Evolutionary conservation across 2,113 vertebrate genomes (phyloP), one percentile per base, ranked within the genome.

Genomic region (Centrocercus urophasianus): DNA sequence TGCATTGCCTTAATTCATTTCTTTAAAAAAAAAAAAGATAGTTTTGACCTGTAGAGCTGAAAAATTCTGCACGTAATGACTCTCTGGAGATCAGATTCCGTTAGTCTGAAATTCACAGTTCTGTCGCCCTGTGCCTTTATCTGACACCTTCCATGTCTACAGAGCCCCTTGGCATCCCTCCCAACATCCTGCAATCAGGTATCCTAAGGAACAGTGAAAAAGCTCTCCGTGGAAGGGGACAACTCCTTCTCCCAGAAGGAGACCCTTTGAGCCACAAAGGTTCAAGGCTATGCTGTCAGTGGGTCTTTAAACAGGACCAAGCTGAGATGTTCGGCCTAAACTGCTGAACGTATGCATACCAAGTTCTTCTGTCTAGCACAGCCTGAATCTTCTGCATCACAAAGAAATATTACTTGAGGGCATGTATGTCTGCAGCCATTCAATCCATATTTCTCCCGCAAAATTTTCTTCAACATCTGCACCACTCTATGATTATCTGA

Each of bases 331-430:
- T 64, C 71, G 47, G n/a, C 42, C 50, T 57, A 13, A 86, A 36
- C 34, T 0, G 0, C 43, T 36, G 52, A 70, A 45, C 0, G 2
- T 14, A 59, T 60, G 5, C 0, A 0, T 10, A 24, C 38, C 30
- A 25, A 13, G 19, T 47, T 38, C 18, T 60, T 60, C 61, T 28
- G 13, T 21, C 34, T 81, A 65, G 38, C 32, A 64, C 32, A 63
- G 52, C 21, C 5, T 47, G 69, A 69, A 48, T 28, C 43, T 64
- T 52, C 52, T 8, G 7, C 43, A 56, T 32, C 0, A 0, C 27
- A 69, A 47, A 73, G 77, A 89, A 65, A 52, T 5, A 0, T 65
- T 19, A 12, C 54, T 24, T 63, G 63, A n/a, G 54, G 81, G 40
- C 22, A 45, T 0, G 1, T 8, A 52, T 60, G 60, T 30, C 77